Evolutionary conservation across 2,113 vertebrate species (phyloP), one percentile per base, ranked within the genome.

Genomic region (Oncorhynchus clarkii): DNA sequence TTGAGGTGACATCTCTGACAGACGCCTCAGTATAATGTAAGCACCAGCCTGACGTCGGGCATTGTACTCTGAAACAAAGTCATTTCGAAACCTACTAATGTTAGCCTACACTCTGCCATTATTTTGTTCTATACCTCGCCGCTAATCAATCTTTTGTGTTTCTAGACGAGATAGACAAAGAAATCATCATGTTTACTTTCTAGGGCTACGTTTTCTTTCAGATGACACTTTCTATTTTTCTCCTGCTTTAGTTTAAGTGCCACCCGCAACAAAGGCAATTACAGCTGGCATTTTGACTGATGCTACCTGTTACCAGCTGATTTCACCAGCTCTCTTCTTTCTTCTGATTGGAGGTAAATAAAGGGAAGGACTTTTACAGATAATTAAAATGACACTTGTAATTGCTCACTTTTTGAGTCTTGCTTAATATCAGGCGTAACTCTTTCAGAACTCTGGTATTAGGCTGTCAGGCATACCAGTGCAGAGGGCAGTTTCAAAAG

Each of bases 381-480:
- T 96, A 96, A 96, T 96, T 95, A 97, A 93, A 89, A 91, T 97
- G 95, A 95, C 95, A 96, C 93, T 94, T 95, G 92, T 95, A 95
- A 94, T 92, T 91, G 90, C 89, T 92, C 91, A 89, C 89, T 68
- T 27, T 27, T 27, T 34, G 85, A 92, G 90, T 93, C 91, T 93
- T 92, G 92, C 94, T 93, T 94, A 95, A 95, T 96, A 93, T 91
- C 89, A 87, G 93, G 90, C 94, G 94, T 95, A 88, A 90, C 91
- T 91, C 93, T 94, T 95, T 95, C 93, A 92, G 89, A 65, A 89
- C 88, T 92, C 89, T 87, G 88, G 90, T 89, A 93, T 95, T 95
- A 93, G 94, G 92, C 91, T 95, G 95, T 96, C 95, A 96, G 90
- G 92, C 93, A 84, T 74, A 71, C 88, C 89, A 93, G 91, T 88